Base-by-base conservation (phyloP, 2,797 vertebrate species). In the Pagetopsis macropterus region DNA sequence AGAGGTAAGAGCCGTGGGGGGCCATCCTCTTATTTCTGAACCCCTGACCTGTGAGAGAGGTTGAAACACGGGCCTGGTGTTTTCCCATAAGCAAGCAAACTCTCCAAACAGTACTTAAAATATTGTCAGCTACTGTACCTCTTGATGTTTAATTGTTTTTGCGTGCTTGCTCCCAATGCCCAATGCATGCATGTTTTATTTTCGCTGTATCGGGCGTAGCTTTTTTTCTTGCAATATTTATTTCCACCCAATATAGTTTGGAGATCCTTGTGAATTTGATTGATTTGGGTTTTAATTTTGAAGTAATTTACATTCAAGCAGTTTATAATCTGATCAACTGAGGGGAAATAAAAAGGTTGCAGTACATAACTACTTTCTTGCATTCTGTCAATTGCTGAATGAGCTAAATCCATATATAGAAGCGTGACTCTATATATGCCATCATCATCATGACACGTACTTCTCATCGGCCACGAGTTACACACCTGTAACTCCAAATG, bases 401-500 rank as follows among this genome's bases (percentile, higher is more conserved):
- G 67, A 87, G 77, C 78, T 84, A 84, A 56, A 73, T 82, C 52
- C 94, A 95, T 94, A 95, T 95, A 95, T 94, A 95, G 94, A 94
- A 75, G 82, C 65, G 52, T 81, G 84, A 80, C 72, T 94, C 94
- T 94, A 94, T 95, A 94, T 95, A 94, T 95, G 94, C 64, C 83
- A 79, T 82, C 33, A 37, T 37, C 33, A 37, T 37, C 88, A 90
- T 82, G 87, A 90, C 88, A 84, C 81, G 88, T 76, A 87, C 75
- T 78, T 70, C 52, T 83, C 87, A 81, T 92, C 84, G 76, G 89
- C 83, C 85, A 51, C 78, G 78, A 90, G 88, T 78, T 86, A 95
- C 94, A 95, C 90, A 95, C 94, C 94, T 95, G 92, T 74, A 88
- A 88, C 87, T 93, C 88, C 93, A 88, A 65, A 90, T 81, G 89